Conservation (phyloP, 2,888 invertebrate species). For the Calliphora vomitoria region DNA sequence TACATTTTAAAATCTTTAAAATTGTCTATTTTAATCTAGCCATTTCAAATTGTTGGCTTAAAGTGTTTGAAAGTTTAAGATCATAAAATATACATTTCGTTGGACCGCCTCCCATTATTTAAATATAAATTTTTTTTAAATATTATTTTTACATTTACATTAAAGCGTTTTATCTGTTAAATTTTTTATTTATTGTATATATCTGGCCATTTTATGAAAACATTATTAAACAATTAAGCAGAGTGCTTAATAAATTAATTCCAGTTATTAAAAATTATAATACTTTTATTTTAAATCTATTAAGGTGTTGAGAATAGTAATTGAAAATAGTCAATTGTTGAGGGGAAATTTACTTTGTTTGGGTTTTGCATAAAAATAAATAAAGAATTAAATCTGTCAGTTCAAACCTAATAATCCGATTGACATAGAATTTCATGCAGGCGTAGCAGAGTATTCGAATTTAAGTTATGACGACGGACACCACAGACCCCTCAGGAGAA, state of each 20-base stretch:
- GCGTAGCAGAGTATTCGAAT: no score
- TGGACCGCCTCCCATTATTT: slow-evolving; percentile 50
- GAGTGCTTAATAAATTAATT: slow-evolving; percentile 70
- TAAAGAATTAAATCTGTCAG: no score
- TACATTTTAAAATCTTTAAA: not conserved
- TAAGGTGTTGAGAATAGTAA: slow-evolving; percentile 10
- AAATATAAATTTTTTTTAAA: no score
- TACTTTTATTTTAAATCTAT: slow-evolving; percentile 11
- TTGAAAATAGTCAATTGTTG: slow-evolving; percentile 14
- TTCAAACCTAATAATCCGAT: no score
- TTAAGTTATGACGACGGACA: no score
- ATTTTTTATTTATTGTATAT: slow-evolving; percentile 41
- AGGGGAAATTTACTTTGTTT: not conserved
- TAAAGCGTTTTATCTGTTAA: slow-evolving; percentile 31
- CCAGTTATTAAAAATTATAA: slow-evolving; percentile 69
- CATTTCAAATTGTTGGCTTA: slow-evolving; percentile 10
- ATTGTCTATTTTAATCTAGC: not conserved
- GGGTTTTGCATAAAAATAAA: no score
- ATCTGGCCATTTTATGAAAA: slow-evolving; percentile 28
- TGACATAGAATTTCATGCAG: no score
- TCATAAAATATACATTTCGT: slow-evolving; percentile 35
- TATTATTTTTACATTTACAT: slow-evolving; percentile 31
- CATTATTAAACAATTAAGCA: slow-evolving; percentile 67
- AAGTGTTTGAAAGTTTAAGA: slow-evolving; percentile 56
- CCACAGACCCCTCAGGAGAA: no score